phyloP scores from a whole-genome alignment of 2,888 invertebrate genomes.

The Phyllotreta cruciferae region DNA sequence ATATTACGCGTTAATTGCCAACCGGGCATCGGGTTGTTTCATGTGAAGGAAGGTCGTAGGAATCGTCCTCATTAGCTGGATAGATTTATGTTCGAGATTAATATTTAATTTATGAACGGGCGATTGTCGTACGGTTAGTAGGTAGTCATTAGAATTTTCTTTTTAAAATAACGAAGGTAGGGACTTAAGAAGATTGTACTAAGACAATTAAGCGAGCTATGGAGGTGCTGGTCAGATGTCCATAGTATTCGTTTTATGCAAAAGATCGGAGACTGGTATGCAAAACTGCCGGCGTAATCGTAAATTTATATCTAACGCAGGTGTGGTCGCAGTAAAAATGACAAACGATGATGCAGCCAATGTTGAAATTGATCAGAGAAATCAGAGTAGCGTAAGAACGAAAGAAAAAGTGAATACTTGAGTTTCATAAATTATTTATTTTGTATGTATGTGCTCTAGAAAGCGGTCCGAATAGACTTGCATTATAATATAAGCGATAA shows the following conservation, averaged over 20 bases:
- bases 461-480: conserved; percentile 21
- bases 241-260: too few species aligned
- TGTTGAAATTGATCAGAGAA: conserved; percentile 22
- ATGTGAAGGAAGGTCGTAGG: conserved; percentile 24
- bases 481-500: conserved; percentile 18
- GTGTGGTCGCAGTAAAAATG: conserved; percentile 15
- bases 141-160: too few species aligned
- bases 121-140: too few species aligned
- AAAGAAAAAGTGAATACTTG: conserved; percentile 19
- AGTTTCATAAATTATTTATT: conserved; percentile 21
- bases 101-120: too few species aligned
- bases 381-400: conserved; percentile 17
- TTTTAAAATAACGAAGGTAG: too few species aligned
- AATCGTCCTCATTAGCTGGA: conserved; percentile 21
- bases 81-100: too few species aligned
- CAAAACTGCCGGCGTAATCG: not conserved
- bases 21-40: conserved; percentile 12
- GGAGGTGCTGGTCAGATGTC: too few species aligned
- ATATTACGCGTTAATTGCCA: conserved; percentile 23
- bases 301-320: conserved; percentile 4
- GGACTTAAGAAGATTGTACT: too few species aligned
- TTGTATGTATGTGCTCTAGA: conserved; percentile 25
- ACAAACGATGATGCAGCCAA: conserved; percentile 15
- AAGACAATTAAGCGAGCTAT: too few species aligned
- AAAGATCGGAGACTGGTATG: not conserved